Conservation (phyloP, 1,140 invertebrate genomes). For the Sarcophaga peregrina region DNA sequence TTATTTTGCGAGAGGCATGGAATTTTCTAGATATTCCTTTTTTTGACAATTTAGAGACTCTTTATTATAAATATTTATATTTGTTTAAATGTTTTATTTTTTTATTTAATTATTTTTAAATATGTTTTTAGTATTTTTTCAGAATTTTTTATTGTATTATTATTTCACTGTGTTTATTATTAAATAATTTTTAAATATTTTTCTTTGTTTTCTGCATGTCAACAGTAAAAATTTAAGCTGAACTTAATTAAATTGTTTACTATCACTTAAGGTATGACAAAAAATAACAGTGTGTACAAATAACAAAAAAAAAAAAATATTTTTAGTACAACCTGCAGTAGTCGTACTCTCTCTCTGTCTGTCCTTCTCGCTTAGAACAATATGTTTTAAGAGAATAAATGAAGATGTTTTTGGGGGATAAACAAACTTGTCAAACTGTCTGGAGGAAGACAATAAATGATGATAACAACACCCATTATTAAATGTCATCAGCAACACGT, state of each 20-base stretch:
- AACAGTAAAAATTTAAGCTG: neutral
- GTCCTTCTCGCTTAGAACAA: neutral
- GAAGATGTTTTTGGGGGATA: neutral
- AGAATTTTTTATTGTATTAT: too few species aligned
- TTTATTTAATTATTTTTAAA: neutral
- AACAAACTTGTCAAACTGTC: conserved; percentile 4
- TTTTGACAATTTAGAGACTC: too few species aligned
- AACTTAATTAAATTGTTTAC: neutral
- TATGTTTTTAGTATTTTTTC: neutral
- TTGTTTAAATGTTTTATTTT: neutral
- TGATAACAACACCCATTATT: too few species aligned
- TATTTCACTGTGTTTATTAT: neutral
- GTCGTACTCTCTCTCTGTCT: neutral
- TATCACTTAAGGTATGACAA: neutral
- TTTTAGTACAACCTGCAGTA: neutral
- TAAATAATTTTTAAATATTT: too few species aligned
- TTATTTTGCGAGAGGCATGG: too few species aligned
- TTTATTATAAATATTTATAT: too few species aligned
- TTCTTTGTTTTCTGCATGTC: too few species aligned
- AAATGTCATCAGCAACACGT: too few species aligned
- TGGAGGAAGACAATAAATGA: neutral
- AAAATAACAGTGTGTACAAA: neutral
- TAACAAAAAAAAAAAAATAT: neutral
- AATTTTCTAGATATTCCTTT: too few species aligned
- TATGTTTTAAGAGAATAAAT: neutral